Conservation (phyloP, 2,797 vertebrate species). For the Alcedo atthis region DNA sequence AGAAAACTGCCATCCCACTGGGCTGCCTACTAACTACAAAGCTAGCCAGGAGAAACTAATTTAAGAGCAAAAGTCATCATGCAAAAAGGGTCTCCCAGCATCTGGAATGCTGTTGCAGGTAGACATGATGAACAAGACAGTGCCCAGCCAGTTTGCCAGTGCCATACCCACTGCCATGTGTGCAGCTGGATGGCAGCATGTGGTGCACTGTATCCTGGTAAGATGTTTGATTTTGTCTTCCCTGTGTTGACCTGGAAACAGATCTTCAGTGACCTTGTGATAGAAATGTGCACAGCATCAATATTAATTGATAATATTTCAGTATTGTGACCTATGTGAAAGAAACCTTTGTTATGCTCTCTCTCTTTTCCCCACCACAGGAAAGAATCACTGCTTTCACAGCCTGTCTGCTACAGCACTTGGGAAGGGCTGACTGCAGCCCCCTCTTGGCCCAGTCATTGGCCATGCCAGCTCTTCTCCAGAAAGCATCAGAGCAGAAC, state of each 20-base stretch:
- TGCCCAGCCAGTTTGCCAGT: background rate
- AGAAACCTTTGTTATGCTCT: background rate
- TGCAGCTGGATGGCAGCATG: background rate
- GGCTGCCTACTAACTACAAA: background rate
- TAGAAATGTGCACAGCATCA: background rate
- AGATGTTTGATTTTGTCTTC: background rate
- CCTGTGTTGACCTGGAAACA: background rate
- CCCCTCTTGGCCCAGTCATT: background rate
- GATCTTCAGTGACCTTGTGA: background rate
- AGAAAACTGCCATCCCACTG: background rate
- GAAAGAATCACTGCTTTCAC: background rate
- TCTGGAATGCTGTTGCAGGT: background rate
- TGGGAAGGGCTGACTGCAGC: background rate
- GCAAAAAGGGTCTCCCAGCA: background rate
- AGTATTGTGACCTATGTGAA: background rate
- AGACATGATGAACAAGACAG: background rate
- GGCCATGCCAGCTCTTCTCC: background rate
- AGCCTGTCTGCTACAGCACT: background rate
- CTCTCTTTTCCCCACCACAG: background rate
- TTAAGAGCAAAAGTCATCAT: background rate
- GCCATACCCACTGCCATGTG: background rate
- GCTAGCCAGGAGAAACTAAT: background rate
- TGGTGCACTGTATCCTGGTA: background rate
- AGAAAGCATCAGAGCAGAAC: background rate
- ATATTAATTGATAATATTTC: background rate